A percentile compares a stretch with the other conserved stretches of the same genome.
These are phyloP conservation scores for Patella caerulea DNA, from an alignment of 2,888 invertebrate genomes.

Conservation along the genomic window DNA sequence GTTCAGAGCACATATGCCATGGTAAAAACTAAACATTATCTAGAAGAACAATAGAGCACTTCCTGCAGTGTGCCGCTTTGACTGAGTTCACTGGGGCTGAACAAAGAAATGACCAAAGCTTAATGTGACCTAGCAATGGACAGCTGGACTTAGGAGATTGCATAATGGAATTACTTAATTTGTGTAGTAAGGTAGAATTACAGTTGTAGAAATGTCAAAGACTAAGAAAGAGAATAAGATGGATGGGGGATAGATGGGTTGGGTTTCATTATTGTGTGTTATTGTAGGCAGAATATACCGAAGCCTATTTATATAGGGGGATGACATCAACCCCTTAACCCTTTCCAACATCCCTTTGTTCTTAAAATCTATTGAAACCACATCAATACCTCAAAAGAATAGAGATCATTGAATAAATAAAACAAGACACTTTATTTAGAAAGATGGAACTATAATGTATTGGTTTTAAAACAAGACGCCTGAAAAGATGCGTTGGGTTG, in stretches of 20 bases:
- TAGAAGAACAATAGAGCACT: conserved; percentile 21
- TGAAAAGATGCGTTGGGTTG: too few species aligned
- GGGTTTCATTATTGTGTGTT: conserved; percentile 6
- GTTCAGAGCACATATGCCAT: conserved; percentile 26
- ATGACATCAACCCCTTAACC: conserved; percentile 7
- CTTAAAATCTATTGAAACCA: not conserved
- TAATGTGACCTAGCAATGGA: conserved; percentile 19
- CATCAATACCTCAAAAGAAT: conserved; percentile 12
- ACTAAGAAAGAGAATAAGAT: conserved; percentile 1
- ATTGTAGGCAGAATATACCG: conserved; percentile 6
- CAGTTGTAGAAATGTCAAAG: conserved; percentile 22
- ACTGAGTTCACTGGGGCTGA: conserved; percentile 19
- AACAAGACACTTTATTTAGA: not conserved
- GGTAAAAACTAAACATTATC: conserved; percentile 20
- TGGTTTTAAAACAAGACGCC: too few species aligned
- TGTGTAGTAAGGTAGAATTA: conserved; percentile 26
- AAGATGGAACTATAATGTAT: too few species aligned
- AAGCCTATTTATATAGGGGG: conserved; percentile 1
- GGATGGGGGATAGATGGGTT: conserved; percentile 1
- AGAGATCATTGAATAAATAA: conserved; percentile 1
- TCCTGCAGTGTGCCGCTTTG: conserved; percentile 23
- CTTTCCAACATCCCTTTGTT: not conserved
- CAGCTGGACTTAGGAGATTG: conserved; percentile 23
- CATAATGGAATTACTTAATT: conserved; percentile 31
- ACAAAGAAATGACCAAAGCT: conserved; percentile 19